Percentiles rank a stretch among this genome's conserved stretches.
Conservation (phyloP, 1,140 invertebrate species). For the Drosophila quadrilineata region DNA sequence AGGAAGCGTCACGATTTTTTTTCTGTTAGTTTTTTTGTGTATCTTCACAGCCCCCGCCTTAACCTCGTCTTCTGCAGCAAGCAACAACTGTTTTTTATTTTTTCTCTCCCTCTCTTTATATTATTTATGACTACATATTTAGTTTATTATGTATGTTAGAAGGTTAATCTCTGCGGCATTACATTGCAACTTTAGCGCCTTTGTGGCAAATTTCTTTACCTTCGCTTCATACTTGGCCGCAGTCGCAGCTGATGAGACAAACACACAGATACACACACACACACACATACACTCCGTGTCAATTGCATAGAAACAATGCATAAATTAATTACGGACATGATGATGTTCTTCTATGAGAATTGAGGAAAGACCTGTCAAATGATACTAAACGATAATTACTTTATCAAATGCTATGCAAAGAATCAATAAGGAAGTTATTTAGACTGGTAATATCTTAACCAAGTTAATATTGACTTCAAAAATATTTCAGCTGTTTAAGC, state of each 20-base stretch:
- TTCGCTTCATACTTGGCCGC: conserved; percentile 21
- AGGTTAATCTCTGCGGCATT: conserved; percentile 72
- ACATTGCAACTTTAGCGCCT: conserved; percentile 59
- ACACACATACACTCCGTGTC: conserved; percentile 1
- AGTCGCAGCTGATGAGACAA: conserved; percentile 19
- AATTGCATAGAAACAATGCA: background rate
- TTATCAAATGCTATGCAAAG: too few species aligned
- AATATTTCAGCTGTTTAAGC: too few species aligned
- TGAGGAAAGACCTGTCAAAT: too few species aligned
- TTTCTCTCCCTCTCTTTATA: conserved; percentile 9
- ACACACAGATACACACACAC: too few species aligned
- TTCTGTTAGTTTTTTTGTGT: background rate
- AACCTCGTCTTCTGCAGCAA: too few species aligned
- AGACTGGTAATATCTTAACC: too few species aligned
- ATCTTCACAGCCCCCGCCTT: too few species aligned
- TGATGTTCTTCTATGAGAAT: too few species aligned
- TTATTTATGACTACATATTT: conserved; percentile 54
- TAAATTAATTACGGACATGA: background rate
- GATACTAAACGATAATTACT: too few species aligned
- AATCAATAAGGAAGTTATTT: too few species aligned
- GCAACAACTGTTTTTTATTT: too few species aligned
- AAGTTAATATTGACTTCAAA: too few species aligned
- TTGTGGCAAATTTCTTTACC: conserved; percentile 40
- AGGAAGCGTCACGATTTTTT: conserved; percentile 44
- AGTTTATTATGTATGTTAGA: conserved; percentile 71